phyloP scores from a whole-genome alignment of 2,113 vertebrate species.

The Centrocercus urophasianus region DNA sequence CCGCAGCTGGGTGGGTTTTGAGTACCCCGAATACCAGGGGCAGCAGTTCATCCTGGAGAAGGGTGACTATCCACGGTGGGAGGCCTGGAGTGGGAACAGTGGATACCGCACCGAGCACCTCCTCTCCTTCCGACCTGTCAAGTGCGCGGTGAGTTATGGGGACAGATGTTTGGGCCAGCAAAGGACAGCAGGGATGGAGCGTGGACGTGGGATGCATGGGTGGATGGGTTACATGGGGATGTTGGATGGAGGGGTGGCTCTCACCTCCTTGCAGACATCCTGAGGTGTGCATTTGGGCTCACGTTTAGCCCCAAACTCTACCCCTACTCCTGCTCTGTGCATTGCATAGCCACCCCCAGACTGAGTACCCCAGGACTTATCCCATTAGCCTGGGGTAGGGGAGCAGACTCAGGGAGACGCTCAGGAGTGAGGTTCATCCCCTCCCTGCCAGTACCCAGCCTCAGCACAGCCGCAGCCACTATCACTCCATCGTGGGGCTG shows the following conservation, averaged over 20 bases:
- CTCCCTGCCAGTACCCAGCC: neutral
- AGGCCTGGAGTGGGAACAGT: slow-evolving; percentile 94
- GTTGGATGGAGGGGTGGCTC: neutral
- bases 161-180: neutral
- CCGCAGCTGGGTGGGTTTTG: slow-evolving; percentile 91
- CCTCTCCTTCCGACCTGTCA: slow-evolving; percentile 94
- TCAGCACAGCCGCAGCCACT: slow-evolving; percentile 12
- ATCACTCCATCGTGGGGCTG: slow-evolving; percentile 58
- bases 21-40: slow-evolving; percentile 96
- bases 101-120: slow-evolving; percentile 93
- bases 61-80: slow-evolving; percentile 93
- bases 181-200: neutral
- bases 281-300: neutral
- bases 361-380: neutral
- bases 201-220: neutral
- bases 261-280: neutral
- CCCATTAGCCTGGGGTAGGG: rapidly evolving
- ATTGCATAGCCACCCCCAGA: neutral
- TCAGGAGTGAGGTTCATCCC: rapidly evolving
- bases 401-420: neutral
- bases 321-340: neutral
- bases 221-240: neutral
- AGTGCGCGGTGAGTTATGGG: slow-evolving; percentile 86
- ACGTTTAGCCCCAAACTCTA: neutral
- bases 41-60: slow-evolving; percentile 99